Evolutionary conservation across 1,140 invertebrate species (phyloP), one percentile per base, ranked within the genome.

Genomic region (Pseudoatta argentina): DNA sequence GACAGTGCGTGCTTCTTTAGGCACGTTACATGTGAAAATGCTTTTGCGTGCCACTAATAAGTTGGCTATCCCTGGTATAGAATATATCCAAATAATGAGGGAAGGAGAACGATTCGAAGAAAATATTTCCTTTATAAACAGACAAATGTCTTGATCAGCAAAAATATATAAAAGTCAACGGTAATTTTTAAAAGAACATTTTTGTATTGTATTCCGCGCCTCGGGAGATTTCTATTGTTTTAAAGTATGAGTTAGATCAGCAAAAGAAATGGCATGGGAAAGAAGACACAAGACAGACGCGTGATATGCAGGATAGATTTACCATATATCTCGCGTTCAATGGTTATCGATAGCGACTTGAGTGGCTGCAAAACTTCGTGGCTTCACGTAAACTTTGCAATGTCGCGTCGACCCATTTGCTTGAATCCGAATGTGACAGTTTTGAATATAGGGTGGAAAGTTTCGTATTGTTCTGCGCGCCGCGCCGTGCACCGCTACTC

Each of bases 401-500:
- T 24, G 39, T 73, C 34, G 48, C 48, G 48, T 16, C 48, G 48
- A 14, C 48, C 79, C 55, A n/a, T 83, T 73, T 69, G 79, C 24
- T 27, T 75, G 79, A 83, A 83, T 83, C 69, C 79, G 55, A 83
- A 83, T 83, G 79, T 83, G 79, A 83, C 55, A 72, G 79, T 83
- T 83, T 61, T 75, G 69, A 63, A 83, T 83, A 83, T 63, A 73
- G 79, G 69, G 55, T 61, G 57, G 79, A 83, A 83, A 83, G 79
- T 83, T 83, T 61, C 3, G 39, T 55, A 61, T 61, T 75, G 55
- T 82, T 44, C 8, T 44, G 39, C 8, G 34, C n/a, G 77, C 59
- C 59, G n/a, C 39, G 30, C 16, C 8, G 30, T 16, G n/a, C 63
- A 30, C 67, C 55, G 7, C 39, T 34, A 48, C 69, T 75, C 79